Percentiles rank a stretch among this genome's conserved stretches.
Evolutionary conservation across 2,888 invertebrate genomes (phyloP).

Genomic region (Lypha dubia): DNA sequence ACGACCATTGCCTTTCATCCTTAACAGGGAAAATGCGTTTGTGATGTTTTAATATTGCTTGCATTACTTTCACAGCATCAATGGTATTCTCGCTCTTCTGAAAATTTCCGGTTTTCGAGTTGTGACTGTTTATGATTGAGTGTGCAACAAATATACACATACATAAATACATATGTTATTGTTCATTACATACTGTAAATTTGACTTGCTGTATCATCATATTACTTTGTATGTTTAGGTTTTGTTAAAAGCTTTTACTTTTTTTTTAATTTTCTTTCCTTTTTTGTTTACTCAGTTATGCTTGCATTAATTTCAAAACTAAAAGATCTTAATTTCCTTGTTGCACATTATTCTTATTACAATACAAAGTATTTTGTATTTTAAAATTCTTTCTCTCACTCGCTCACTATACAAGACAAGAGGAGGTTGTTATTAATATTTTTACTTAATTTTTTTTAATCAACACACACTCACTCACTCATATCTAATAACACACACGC

Average conservation of each 20-base stretch:
- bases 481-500: constrained; percentile 78
- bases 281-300: neutral
- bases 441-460: constrained; percentile 74
- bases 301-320: neutral
- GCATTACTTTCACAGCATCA: too few species aligned
- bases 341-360: constrained; percentile 40
- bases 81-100: too few species aligned
- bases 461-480: constrained; percentile 75
- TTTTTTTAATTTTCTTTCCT: constrained; percentile 1
- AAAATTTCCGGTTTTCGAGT: too few species aligned
- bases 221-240: neutral
- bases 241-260: neutral
- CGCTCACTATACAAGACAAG: constrained; percentile 21
- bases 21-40: too few species aligned
- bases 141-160: too few species aligned
- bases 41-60: too few species aligned
- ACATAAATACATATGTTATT: too few species aligned
- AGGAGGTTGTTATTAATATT: constrained; percentile 44
- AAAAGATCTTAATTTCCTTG: constrained; percentile 10
- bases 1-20: too few species aligned
- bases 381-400: constrained; percentile 37
- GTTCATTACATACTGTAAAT: neutral
- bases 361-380: constrained; percentile 17
- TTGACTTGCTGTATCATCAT: neutral
- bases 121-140: too few species aligned